Evolutionary conservation across 1,140 invertebrate genomes (phyloP).

Genomic region (Brachystomella parvula): DNA sequence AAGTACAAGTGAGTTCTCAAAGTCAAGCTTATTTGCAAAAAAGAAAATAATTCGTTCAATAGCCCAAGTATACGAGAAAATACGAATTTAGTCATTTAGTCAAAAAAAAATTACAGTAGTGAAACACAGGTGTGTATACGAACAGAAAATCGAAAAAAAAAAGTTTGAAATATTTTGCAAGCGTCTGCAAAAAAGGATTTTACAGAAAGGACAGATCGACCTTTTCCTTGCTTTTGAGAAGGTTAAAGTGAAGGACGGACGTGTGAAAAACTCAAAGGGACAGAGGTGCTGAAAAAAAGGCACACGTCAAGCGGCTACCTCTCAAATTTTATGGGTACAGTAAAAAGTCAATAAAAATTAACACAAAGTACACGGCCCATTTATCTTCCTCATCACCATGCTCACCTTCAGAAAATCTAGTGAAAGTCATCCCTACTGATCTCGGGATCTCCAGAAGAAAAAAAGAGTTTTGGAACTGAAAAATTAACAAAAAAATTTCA

Average conservation of each 20-base stretch:
- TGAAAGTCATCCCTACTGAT: not conserved
- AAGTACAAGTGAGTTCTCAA: not conserved
- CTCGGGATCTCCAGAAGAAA: not conserved
- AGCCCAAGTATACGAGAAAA: conserved; percentile 20
- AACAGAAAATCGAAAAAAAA: not conserved
- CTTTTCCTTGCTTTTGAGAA: not conserved
- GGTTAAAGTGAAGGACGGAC: not conserved
- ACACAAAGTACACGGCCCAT: not conserved
- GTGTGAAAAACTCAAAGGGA: not conserved
- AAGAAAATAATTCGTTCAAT: too few species aligned
- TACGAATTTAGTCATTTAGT: conserved; percentile 22
- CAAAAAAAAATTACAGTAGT: conserved; percentile 3
- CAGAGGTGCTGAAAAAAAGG: not conserved
- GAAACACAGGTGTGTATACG: too few species aligned
- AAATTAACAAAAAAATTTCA: conserved; percentile 3
- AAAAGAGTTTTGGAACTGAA: not conserved
- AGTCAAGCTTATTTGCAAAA: too few species aligned
- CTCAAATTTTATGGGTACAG: not conserved
- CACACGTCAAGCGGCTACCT: not conserved
- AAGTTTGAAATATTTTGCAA: not conserved
- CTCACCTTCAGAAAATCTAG: not conserved
- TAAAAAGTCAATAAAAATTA: conserved; percentile 15
- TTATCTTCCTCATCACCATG: not conserved
- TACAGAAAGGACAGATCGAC: not conserved
- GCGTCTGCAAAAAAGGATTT: not conserved